These are phyloP conservation scores for Saccostrea cuccullata DNA, from an alignment of 1,140 invertebrate species.

Conservation along the genomic window DNA sequence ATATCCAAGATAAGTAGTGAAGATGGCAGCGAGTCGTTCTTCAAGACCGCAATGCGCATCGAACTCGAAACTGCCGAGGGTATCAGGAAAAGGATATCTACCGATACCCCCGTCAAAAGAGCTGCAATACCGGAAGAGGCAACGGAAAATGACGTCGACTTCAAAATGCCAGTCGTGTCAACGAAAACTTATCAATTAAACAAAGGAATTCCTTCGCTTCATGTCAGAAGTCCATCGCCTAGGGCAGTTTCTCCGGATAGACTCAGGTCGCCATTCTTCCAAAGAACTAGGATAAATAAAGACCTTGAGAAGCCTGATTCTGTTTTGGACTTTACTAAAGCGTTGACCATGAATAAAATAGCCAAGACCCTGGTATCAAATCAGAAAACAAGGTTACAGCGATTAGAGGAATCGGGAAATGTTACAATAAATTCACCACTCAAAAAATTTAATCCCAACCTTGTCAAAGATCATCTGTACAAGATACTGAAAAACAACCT, in stretches of 20 bases:
- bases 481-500: neutral
- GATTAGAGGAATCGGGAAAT: constrained; percentile 47
- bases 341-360: constrained; percentile 35
- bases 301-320: neutral
- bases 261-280: neutral
- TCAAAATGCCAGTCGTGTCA: neutral
- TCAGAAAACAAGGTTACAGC: constrained; percentile 41
- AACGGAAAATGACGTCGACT: neutral
- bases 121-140: neutral
- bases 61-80: neutral
- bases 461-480: neutral
- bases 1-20: neutral
- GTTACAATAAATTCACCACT: constrained; percentile 44
- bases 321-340: neutral
- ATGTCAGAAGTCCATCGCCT: neutral
- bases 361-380: constrained; percentile 29
- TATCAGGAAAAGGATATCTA: neutral
- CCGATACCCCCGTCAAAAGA: neutral
- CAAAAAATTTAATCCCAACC: constrained; percentile 44
- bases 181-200: neutral
- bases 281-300: neutral
- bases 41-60: neutral
- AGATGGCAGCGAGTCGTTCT: neutral
- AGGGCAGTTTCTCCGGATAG: neutral
- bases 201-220: neutral